These are phyloP conservation scores for Erethizon dorsatum DNA, from an alignment of 2,797 vertebrate genomes.

Conservation along the genomic window DNA sequence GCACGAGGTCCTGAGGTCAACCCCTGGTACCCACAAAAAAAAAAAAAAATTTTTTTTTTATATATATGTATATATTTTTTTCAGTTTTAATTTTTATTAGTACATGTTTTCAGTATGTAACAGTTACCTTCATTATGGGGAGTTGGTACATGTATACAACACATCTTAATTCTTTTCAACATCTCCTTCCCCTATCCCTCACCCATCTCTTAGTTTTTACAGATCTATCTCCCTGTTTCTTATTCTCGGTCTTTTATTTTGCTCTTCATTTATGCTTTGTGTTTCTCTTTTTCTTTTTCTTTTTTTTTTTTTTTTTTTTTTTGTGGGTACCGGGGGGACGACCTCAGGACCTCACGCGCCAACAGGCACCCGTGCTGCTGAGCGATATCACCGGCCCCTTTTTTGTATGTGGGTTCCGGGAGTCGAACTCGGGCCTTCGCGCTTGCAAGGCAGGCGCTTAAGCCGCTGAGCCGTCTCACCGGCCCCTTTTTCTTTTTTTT, in stretches of 20 bases:
- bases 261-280: neutral
- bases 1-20: no score
- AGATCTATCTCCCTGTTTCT: neutral
- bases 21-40: no score
- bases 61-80: neutral
- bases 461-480: no score
- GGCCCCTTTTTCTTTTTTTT: neutral
- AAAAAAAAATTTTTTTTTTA: no score
- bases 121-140: neutral
- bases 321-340: no score
- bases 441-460: no score
- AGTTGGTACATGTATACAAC: neutral
- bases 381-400: no score
- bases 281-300: neutral
- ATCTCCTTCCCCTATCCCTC: neutral
- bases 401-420: no score
- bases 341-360: no score
- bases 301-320: neutral
- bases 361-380: no score
- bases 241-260: neutral
- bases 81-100: neutral
- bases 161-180: neutral
- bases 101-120: neutral
- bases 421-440: no score
- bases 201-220: neutral